A percentile compares a stretch with the other conserved stretches of the same genome.
Evolutionary conservation across 2,888 invertebrate species (phyloP).

Genomic region (Beris chalybata): DNA sequence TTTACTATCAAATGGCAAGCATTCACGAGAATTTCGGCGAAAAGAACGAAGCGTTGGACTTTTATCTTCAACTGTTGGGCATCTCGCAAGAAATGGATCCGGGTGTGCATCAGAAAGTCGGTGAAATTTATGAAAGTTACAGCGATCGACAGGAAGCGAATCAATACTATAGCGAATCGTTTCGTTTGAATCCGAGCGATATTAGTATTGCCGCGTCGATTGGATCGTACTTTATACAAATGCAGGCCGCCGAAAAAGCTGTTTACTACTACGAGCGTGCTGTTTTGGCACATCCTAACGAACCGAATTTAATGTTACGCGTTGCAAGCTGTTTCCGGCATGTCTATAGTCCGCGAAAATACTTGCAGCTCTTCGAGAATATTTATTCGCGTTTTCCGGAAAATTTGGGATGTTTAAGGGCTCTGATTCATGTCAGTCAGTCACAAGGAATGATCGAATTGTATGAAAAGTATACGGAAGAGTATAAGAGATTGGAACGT

Average conservation of each 20-base stretch:
- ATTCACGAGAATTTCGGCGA: conserved; percentile 71
- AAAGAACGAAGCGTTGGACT: conserved; percentile 65
- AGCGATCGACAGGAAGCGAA: conserved; percentile 88
- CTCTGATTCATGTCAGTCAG: conserved; percentile 54
- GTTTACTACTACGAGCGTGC: conserved; percentile 80
- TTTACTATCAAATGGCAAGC: conserved; percentile 75
- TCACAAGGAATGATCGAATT: conserved; percentile 85
- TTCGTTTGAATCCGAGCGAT: conserved; percentile 53
- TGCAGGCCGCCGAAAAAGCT: conserved; percentile 87
- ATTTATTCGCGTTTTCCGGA: conserved; percentile 90
- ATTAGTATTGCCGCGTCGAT: conserved; percentile 81
- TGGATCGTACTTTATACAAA: conserved; percentile 85
- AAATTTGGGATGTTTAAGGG: conserved; percentile 88
- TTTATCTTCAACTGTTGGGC: conserved; percentile 75
- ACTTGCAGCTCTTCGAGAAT: conserved; percentile 53
- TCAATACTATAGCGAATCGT: conserved; percentile 54
- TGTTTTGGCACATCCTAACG: conserved; percentile 72
- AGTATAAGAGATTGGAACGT: conserved; percentile 71
- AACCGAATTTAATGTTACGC: conserved; percentile 83
- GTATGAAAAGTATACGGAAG: conserved; percentile 74
- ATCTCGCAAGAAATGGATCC: conserved; percentile 84
- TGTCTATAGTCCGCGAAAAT: conserved; percentile 67
- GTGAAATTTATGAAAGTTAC: conserved; percentile 84
- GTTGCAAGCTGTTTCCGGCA: conserved; percentile 83
- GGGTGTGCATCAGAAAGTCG: conserved; percentile 83